phyloP scores from a whole-genome alignment of 1,140 invertebrate genomes.

The Zaprionus taronus region DNA sequence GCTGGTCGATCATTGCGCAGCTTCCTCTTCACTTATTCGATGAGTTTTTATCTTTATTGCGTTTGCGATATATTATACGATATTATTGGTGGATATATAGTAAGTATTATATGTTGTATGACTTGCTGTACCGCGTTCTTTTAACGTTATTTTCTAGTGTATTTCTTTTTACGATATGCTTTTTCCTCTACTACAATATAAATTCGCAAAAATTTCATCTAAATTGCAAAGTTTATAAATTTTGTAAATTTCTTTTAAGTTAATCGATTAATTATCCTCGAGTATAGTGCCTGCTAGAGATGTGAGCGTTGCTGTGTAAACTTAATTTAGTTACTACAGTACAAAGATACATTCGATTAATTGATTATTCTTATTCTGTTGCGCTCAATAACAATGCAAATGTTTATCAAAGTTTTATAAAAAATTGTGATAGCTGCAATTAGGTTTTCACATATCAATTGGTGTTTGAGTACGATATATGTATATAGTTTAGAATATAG shows the following conservation, averaged over 20 bases:
- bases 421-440: constrained; percentile 15
- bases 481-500: constrained; percentile 22
- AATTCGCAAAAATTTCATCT: constrained; percentile 35
- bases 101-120: constrained; percentile 28
- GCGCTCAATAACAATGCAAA: constrained; percentile 50
- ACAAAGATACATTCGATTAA: constrained; percentile 29
- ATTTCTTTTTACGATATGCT: constrained; percentile 17
- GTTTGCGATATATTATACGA: constrained; percentile 20
- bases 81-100: constrained; percentile 27
- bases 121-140: constrained; percentile 31
- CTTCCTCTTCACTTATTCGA: constrained; percentile 30
- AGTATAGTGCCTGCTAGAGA: constrained; percentile 30
- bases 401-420: constrained; percentile 20
- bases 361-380: constrained; percentile 48
- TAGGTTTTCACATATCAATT: constrained; percentile 25
- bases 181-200: constrained; percentile 23
- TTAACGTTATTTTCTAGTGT: not conserved
- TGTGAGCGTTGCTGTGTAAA: constrained; percentile 2
- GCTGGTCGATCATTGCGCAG: constrained; percentile 20
- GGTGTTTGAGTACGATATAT: constrained; percentile 20
- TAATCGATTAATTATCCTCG: not conserved
- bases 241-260: constrained; percentile 20
- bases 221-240: constrained; percentile 10
- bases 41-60: constrained; percentile 15
- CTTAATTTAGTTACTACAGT: constrained; percentile 44